phyloP scores from a whole-genome alignment of 2,113 vertebrate species.

The Probosciger aterrimus region DNA sequence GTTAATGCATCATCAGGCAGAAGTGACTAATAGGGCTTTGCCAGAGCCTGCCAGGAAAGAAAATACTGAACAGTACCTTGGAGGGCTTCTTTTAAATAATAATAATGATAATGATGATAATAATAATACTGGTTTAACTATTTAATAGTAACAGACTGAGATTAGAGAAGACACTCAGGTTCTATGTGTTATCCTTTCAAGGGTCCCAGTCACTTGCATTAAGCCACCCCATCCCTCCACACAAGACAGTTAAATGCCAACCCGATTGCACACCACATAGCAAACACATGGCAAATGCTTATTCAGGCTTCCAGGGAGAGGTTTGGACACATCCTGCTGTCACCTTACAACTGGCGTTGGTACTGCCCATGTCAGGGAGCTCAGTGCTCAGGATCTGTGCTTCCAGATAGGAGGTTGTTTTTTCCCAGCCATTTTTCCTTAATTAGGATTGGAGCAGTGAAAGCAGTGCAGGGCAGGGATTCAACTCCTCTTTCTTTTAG shows the following conservation, averaged over 20 bases:
- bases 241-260: background rate
- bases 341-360: background rate
- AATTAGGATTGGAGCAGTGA: background rate
- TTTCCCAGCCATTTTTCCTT: background rate
- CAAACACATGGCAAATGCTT: background rate
- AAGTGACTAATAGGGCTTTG: background rate
- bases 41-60: background rate
- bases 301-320: background rate
- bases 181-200: background rate
- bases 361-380: fast-evolving
- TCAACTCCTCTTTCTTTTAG: background rate
- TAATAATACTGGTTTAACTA: background rate
- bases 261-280: background rate
- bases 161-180: background rate
- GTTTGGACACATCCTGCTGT: background rate
- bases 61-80: background rate
- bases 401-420: background rate
- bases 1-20: background rate
- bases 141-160: background rate
- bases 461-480: background rate
- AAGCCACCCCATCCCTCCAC: background rate
- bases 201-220: background rate
- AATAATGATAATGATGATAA: background rate
- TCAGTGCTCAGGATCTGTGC: background rate
- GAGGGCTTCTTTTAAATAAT: background rate